These are phyloP conservation scores for Cheilosia variabilis DNA, from an alignment of 2,888 invertebrate genomes.

Conservation along the genomic window DNA sequence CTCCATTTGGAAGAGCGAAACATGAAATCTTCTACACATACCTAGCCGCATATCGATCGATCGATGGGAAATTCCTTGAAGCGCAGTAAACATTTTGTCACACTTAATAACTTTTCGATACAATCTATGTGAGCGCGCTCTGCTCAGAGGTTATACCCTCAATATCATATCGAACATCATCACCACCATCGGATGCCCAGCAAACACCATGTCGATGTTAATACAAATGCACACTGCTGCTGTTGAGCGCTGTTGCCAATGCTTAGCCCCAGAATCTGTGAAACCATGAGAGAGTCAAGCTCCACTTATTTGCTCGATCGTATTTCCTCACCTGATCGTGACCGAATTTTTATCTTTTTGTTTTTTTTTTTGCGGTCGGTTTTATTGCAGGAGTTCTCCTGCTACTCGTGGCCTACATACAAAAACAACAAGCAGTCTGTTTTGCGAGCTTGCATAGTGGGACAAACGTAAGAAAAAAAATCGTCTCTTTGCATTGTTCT, in stretches of 20 bases:
- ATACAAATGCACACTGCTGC: slow-evolving; percentile 50
- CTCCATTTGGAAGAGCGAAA: slow-evolving; percentile 12
- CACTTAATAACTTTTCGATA: slow-evolving; percentile 77
- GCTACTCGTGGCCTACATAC: slow-evolving; percentile 66
- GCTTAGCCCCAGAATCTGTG: slow-evolving; percentile 31
- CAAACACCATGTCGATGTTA: slow-evolving; percentile 34
- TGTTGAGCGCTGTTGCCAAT: slow-evolving; percentile 22
- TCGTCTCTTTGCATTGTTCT: slow-evolving; percentile 60
- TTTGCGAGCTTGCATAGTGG: slow-evolving; percentile 34
- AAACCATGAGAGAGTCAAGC: slow-evolving; percentile 75
- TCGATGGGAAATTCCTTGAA: slow-evolving; percentile 75
- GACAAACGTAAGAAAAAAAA: slow-evolving; percentile 36
- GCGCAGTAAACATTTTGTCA: slow-evolving; percentile 76
- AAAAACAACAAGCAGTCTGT: slow-evolving; percentile 46
- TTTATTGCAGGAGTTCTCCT: slow-evolving; percentile 43
- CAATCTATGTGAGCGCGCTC: slow-evolving; percentile 64
- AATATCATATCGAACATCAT: slow-evolving; percentile 74
- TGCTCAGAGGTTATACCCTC: slow-evolving; percentile 71
- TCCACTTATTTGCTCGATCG: slow-evolving; percentile 75
- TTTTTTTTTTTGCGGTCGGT: slow-evolving; percentile 21
- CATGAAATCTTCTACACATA: slow-evolving; percentile 12
- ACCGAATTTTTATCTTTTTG: slow-evolving; percentile 69
- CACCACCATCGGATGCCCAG: slow-evolving; percentile 66
- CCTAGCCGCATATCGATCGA: slow-evolving; percentile 64
- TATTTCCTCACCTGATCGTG: slow-evolving; percentile 76